A percentile compares a stretch with the other conserved stretches of the same genome.
These are phyloP conservation scores for Tringa solitaria DNA, from an alignment of 2,113 vertebrate species.

Conservation along the genomic window DNA sequence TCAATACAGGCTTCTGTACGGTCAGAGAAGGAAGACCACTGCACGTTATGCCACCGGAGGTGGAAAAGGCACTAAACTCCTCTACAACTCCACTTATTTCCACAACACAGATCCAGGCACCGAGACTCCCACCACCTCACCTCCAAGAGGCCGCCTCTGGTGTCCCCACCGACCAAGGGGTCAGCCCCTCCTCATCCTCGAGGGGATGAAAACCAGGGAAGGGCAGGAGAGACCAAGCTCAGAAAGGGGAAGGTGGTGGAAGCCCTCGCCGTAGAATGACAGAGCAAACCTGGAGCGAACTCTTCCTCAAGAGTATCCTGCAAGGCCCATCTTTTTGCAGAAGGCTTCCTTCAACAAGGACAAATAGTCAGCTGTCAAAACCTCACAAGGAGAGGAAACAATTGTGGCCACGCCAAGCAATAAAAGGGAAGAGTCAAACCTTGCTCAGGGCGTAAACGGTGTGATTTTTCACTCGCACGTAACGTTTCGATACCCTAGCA, in stretches of 20 bases:
- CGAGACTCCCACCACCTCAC: fast-evolving
- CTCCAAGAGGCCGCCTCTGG: fast-evolving
- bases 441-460: not conserved
- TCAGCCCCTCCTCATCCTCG: not conserved
- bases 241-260: fast-evolving
- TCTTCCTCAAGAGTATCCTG: not conserved
- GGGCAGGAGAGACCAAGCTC: fast-evolving
- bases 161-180: fast-evolving
- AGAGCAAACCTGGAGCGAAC: not conserved
- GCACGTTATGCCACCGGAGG: fast-evolving
- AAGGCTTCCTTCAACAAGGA: not conserved
- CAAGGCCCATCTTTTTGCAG: not conserved
- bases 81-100: not conserved
- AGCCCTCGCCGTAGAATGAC: fast-evolving
- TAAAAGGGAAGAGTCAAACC: not conserved
- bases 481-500: not conserved
- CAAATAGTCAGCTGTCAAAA: fast-evolving
- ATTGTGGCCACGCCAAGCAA: not conserved
- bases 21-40: not conserved
- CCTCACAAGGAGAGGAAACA: not conserved
- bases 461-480: not conserved
- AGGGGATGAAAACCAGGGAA: not conserved
- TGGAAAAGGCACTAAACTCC: not conserved
- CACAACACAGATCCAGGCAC: too few species aligned
- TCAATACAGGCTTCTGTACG: not conserved